These are phyloP conservation scores for Carettochelys insculpta DNA, from an alignment of 2,113 vertebrate genomes.

Conservation along the genomic window DNA sequence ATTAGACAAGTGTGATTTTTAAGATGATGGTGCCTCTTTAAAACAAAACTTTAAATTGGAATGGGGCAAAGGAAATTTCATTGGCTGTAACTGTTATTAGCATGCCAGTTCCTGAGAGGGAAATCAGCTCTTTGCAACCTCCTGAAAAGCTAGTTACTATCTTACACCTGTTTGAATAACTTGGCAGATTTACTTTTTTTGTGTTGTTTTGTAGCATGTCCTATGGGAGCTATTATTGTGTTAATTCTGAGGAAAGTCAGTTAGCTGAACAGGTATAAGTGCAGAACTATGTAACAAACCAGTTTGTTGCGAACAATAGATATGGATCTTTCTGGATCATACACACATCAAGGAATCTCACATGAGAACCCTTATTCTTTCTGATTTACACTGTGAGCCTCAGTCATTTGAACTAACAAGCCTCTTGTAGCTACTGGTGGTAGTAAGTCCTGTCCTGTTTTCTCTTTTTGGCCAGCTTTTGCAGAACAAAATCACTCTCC, in stretches of 20 bases:
- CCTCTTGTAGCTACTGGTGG: rapidly evolving
- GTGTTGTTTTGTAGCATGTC: background rate
- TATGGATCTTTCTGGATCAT: constrained; percentile 28
- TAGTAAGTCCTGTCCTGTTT: background rate
- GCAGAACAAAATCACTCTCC: background rate
- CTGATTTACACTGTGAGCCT: rapidly evolving
- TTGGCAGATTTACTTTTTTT: constrained; percentile 9
- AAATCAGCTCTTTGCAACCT: background rate
- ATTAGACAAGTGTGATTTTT: background rate
- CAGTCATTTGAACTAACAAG: rapidly evolving
- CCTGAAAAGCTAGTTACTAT: constrained; percentile 29
- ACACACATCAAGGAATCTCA: background rate
- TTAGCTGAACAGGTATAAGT: constrained; percentile 23
- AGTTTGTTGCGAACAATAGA: constrained; percentile 63
- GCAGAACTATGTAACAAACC: constrained; percentile 50
- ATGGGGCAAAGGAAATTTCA: constrained; percentile 18
- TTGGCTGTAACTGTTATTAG: constrained; percentile 11
- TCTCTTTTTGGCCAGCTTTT: background rate
- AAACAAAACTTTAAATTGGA: background rate
- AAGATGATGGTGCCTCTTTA: background rate
- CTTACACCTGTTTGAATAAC: background rate
- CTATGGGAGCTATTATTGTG: rapidly evolving
- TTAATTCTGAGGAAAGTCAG: background rate
- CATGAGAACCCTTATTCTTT: background rate
- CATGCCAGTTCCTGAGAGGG: constrained; percentile 19